Evolutionary conservation across 1,140 invertebrate genomes (phyloP).

Genomic region (Diabrotica undecimpunctata): DNA sequence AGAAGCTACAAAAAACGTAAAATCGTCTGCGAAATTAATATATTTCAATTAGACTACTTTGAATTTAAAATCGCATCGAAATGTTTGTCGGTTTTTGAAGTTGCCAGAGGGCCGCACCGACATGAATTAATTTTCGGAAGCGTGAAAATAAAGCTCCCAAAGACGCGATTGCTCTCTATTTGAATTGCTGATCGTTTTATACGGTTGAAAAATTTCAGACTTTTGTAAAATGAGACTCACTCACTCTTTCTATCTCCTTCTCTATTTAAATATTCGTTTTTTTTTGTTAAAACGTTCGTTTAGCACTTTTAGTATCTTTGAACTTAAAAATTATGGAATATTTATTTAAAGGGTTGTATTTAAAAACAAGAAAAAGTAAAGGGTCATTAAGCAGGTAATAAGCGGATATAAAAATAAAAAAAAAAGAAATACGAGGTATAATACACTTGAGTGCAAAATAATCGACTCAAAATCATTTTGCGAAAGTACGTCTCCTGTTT

Average conservation of each 20-base stretch:
- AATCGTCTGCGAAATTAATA: not conserved
- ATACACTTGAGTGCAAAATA: too few relatives aligned
- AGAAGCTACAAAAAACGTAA: not conserved
- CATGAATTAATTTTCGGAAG: constrained; percentile 2
- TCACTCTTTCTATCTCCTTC: not conserved
- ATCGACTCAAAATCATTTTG: too few relatives aligned
- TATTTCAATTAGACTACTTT: constrained; percentile 3
- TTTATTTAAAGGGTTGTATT: too few relatives aligned
- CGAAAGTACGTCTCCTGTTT: too few relatives aligned
- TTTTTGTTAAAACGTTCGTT: constrained; percentile 21
- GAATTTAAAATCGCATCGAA: not conserved
- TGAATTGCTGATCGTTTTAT: constrained; percentile 46
- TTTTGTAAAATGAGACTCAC: constrained; percentile 31
- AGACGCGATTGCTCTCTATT: constrained; percentile 39
- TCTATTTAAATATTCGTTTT: constrained; percentile 25
- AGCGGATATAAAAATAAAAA: too few relatives aligned
- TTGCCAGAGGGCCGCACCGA: not conserved
- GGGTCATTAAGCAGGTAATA: too few relatives aligned
- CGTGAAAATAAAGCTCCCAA: constrained; percentile 20
- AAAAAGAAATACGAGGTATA: too few relatives aligned
- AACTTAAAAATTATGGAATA: too few relatives aligned
- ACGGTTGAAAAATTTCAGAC: constrained; percentile 39
- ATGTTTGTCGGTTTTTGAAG: constrained; percentile 4
- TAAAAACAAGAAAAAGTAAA: too few relatives aligned
- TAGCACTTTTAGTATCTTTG: not conserved